A percentile compares a stretch with the other conserved stretches of the same genome.
These are phyloP conservation scores for Rhadina sibilatrix DNA, from an alignment of 2,113 vertebrate genomes.

Conservation along the genomic window DNA sequence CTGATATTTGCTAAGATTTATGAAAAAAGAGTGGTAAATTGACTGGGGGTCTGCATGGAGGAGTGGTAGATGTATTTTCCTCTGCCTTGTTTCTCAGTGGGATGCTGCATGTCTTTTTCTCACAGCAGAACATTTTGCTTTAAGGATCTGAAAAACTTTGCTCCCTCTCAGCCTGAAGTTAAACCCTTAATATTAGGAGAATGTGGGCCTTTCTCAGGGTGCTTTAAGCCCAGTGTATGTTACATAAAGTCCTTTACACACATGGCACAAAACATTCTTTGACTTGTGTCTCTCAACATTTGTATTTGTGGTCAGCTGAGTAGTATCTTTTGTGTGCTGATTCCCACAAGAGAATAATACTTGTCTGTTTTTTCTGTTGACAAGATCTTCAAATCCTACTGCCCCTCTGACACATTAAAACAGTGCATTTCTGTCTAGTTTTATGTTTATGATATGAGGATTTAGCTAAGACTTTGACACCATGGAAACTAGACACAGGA, in stretches of 20 bases:
- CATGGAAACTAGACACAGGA: conserved; percentile 66
- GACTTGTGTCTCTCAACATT: conserved; percentile 3
- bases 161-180: conserved; percentile 8
- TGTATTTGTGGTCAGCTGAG: conserved; percentile 35
- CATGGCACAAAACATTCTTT: conserved; percentile 1
- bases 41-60: neutral
- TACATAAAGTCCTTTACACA: conserved; percentile 24
- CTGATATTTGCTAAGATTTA: neutral
- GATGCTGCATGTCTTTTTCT: neutral
- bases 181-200: conserved; percentile 9
- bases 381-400: conserved; percentile 53
- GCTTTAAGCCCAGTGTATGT: neutral
- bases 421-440: conserved; percentile 27
- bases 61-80: neutral
- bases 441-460: conserved; percentile 29
- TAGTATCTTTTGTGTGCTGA: neutral
- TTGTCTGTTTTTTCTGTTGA: conserved; percentile 57
- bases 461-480: conserved; percentile 66
- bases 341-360: conserved; percentile 7
- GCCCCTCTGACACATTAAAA: conserved; percentile 46
- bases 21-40: neutral
- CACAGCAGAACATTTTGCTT: neutral
- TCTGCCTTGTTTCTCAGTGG: neutral
- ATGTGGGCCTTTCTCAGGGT: neutral
- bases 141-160: neutral